Evolutionary conservation across 2,113 vertebrate genomes (phyloP).

Genomic region (Arizona elegans): DNA sequence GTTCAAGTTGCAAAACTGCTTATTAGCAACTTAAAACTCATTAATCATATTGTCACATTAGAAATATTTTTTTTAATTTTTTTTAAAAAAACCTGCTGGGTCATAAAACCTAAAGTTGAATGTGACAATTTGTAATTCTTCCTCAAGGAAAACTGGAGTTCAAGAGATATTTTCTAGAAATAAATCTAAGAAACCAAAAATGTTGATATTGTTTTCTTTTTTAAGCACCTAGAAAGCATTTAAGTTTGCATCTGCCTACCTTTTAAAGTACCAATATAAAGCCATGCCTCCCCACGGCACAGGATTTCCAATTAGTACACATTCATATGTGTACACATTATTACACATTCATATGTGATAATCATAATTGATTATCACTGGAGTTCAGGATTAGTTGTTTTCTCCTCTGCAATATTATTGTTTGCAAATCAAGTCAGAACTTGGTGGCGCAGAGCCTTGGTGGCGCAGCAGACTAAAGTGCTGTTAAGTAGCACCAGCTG

Average conservation of each 20-base stretch:
- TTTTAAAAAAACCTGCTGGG: neutral
- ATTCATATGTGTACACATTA: neutral
- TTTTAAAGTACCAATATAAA: neutral
- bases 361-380: neutral
- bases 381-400: neutral
- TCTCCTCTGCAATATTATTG: neutral
- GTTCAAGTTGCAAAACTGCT: neutral
- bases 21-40: neutral
- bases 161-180: neutral
- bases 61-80: neutral
- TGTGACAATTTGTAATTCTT: conserved; percentile 18
- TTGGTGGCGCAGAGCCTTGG: neutral
- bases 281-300: neutral
- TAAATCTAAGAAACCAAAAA: neutral
- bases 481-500: no score
- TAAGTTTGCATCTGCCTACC: neutral
- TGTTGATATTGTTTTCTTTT: neutral
- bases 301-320: neutral
- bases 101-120: conserved; percentile 20
- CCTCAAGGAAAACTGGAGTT: neutral
- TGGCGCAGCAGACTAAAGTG: no score
- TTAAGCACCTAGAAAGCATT: neutral
- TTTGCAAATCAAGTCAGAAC: neutral
- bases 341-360: neutral
- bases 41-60: neutral